Conservation (phyloP, 2,888 invertebrate genomes). For the Glyphotaelius pellucidus region DNA sequence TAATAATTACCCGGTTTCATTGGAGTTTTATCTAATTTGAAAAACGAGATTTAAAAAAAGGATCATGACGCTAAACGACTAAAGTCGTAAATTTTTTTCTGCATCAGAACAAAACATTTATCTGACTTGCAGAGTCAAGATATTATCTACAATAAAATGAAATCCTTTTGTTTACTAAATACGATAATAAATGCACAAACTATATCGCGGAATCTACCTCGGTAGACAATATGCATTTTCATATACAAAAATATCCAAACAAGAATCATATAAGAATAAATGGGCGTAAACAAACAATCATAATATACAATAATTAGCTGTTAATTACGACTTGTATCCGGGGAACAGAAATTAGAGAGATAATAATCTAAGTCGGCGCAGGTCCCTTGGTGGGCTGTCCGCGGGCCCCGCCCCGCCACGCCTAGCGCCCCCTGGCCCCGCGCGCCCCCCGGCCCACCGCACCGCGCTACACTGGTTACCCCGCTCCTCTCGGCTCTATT, state of each 20-base stretch:
- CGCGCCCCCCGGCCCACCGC: background rate
- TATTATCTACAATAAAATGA: too few relatives aligned
- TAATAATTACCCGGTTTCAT: too few relatives aligned
- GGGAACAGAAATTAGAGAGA: background rate
- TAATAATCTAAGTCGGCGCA: constrained; percentile 29
- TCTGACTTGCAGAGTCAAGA: too few relatives aligned
- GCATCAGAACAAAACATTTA: too few relatives aligned
- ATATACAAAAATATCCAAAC: background rate
- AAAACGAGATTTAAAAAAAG: too few relatives aligned
- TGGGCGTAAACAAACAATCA: background rate
- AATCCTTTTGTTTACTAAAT: background rate
- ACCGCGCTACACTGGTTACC: background rate
- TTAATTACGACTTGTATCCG: background rate
- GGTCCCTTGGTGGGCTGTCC: constrained; percentile 27
- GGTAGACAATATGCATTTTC: background rate
- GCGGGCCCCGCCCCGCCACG: constrained; percentile 39
- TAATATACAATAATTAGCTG: background rate
- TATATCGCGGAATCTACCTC: background rate
- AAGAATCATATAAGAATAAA: constrained; percentile 2
- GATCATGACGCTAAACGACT: too few relatives aligned
- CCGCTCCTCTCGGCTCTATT: background rate
- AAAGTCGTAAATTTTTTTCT: too few relatives aligned
- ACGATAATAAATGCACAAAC: background rate
- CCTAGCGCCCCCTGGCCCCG: constrained; percentile 23
- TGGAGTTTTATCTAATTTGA: too few relatives aligned